Conservation (phyloP, 2,113 vertebrate genomes). For the Polypterus senegalus region DNA sequence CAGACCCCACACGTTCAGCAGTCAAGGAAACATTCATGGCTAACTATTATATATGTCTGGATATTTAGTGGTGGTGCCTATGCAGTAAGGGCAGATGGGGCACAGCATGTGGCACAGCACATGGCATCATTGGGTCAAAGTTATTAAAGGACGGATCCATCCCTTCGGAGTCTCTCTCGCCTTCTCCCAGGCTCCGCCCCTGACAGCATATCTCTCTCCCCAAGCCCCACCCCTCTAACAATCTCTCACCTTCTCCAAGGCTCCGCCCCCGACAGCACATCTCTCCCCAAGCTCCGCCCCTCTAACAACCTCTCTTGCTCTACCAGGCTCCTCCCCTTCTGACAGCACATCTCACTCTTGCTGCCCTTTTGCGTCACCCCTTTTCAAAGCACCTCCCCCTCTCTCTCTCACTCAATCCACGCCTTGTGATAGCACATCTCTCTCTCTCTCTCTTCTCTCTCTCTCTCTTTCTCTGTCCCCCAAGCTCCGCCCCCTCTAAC, state of each 20-base stretch:
- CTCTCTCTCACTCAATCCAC: conserved; percentile 37
- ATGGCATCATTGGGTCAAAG: too few relatives aligned
- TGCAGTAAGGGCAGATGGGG: too few relatives aligned
- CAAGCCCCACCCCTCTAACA: conserved; percentile 12
- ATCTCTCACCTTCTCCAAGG: conserved; percentile 27
- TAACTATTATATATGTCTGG: too few relatives aligned
- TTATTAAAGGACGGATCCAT: too few relatives aligned
- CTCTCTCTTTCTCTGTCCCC: conserved; percentile 9
- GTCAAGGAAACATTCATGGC: too few relatives aligned
- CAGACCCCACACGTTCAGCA: too few relatives aligned
- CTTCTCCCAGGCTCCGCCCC: neutral
- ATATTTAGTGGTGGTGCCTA: too few relatives aligned
- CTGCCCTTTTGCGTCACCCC: conserved; percentile 23
- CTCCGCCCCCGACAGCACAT: conserved; percentile 12
- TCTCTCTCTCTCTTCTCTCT: conserved; percentile 14
- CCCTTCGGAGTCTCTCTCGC: neutral
- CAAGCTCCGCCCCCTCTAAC: too few relatives aligned
- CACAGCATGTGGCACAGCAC: too few relatives aligned
- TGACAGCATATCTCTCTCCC: conserved; percentile 12
- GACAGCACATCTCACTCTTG: conserved; percentile 22
- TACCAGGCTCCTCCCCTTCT: conserved; percentile 11
- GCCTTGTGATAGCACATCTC: conserved; percentile 5
- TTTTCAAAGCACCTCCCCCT: conserved; percentile 40
- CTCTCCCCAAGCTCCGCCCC: conserved; percentile 18
- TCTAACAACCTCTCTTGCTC: conserved; percentile 24